Evolutionary conservation across 2,888 invertebrate genomes (phyloP), one percentile per base, ranked within the genome.

Genomic region (Mesoligia furuncula): DNA sequence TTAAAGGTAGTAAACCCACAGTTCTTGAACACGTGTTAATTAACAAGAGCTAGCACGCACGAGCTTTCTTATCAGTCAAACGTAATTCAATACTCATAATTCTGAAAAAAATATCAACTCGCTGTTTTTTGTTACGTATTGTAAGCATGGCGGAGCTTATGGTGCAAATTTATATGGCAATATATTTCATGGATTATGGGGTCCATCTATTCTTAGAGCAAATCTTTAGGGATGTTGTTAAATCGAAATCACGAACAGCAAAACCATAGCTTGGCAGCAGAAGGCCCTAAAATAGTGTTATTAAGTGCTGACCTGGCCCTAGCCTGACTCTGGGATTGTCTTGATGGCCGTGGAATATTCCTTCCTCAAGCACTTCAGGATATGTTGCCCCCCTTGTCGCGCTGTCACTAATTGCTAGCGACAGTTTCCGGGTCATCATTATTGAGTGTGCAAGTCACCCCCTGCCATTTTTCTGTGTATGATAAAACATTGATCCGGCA

Each of bases 11-110:
- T 45, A 45, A 13, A 45, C 39, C 9, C 4, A 15, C 45, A 45
- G 15, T 15, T 13, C 45, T 45, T 45, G 13, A 13, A 13, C 73
- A 84, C 66, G 62, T 84, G 69, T 76, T 66, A 57, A 48, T 70
- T 70, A 62, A 54, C 3, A 45, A 76, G 45, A 73, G 61, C 11
- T 24, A 59, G 20, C n/a, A 54, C 74, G 20, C n/a, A 54, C 74
- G 70, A 42, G 42, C 71, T 71, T 39, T 71, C 39, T 81, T 84
- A 84, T 86, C 86, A 79, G 74, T 27, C 54, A 62, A 71, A 68
- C 24, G 84, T 73, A 84, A 84, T 71, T 70, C 59, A 67, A 82
- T 77, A 82, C 74, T 62, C 15, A 54, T 11, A 51, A 70, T 83
- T 80, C 81, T 59, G 20, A 73, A 79, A 79, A 88, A 54, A 73